A percentile compares a stretch with the other conserved stretches of the same genome.
Evolutionary conservation across 2,113 vertebrate species (phyloP).

Genomic region (Paramisgurnus dabryanus): DNA sequence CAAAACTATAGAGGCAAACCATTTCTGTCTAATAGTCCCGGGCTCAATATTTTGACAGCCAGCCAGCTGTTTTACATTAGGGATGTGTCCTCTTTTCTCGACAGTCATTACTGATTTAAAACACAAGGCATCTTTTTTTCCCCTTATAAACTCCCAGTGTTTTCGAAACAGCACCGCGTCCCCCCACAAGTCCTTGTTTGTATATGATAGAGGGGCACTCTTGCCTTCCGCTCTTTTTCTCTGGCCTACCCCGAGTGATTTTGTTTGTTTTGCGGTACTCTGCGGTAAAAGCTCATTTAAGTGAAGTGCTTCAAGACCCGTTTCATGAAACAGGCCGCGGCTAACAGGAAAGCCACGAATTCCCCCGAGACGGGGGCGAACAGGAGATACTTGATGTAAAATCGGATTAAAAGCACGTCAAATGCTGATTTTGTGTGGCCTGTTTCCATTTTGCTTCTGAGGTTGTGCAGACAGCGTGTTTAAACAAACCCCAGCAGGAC

Average conservation of each 20-base stretch:
- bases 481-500: constrained; percentile 5
- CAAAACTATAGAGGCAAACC: not conserved
- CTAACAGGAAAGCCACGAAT: constrained; percentile 31
- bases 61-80: constrained; percentile 71
- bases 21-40: not conserved
- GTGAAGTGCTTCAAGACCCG: constrained; percentile 20
- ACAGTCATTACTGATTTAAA: constrained; percentile 67
- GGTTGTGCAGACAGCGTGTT: not conserved
- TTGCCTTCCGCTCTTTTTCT: not conserved
- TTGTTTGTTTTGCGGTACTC: constrained; percentile 25
- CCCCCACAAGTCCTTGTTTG: constrained; percentile 52
- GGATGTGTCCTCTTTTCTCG: constrained; percentile 52
- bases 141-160: constrained; percentile 63
- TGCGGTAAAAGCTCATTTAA: constrained; percentile 15
- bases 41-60: constrained; percentile 19
- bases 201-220: constrained; percentile 50
- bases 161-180: constrained; percentile 48
- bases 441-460: constrained; percentile 1
- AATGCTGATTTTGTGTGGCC: constrained; percentile 10
- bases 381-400: constrained; percentile 13
- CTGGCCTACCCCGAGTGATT: not conserved
- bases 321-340: constrained; percentile 20
- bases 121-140: constrained; percentile 70
- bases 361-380: constrained; percentile 14
- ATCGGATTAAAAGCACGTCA: constrained; percentile 22